A percentile compares a stretch with the other conserved stretches of the same genome.
These are phyloP conservation scores for Triplophysa siluroides DNA, from an alignment of 2,113 vertebrate species.

Conservation along the genomic window DNA sequence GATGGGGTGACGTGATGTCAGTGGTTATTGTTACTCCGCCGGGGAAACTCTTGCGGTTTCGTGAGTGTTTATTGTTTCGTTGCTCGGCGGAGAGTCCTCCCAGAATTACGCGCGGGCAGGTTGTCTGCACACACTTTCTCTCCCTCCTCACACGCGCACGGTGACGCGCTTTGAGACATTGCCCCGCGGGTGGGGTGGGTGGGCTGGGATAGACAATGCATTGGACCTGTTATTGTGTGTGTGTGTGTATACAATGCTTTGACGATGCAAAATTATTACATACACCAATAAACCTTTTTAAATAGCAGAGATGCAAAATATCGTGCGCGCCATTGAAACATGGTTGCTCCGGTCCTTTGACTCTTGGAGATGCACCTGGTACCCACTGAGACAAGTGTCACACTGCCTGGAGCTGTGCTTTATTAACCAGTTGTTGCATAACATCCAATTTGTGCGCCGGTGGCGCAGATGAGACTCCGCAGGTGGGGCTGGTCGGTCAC, in stretches of 20 bases:
- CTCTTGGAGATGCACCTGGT: slow-evolving; percentile 11
- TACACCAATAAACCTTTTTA: background rate
- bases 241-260: background rate
- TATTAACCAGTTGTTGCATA: slow-evolving; percentile 23
- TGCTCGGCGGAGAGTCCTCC: slow-evolving; percentile 73
- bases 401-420: background rate
- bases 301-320: background rate
- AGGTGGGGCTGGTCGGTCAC: slow-evolving; percentile 17
- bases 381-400: background rate
- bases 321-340: too few relatives aligned
- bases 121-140: slow-evolving; percentile 57
- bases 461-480: slow-evolving; percentile 32
- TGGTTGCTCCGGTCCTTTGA: background rate
- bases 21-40: slow-evolving; percentile 64
- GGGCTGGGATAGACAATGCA: slow-evolving; percentile 21
- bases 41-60: slow-evolving; percentile 60
- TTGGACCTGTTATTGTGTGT: slow-evolving; percentile 14
- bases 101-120: slow-evolving; percentile 66
- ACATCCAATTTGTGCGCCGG: slow-evolving; percentile 4
- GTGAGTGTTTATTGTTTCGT: slow-evolving; percentile 73
- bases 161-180: slow-evolving; percentile 45
- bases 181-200: slow-evolving; percentile 36
- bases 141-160: slow-evolving; percentile 40
- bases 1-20: slow-evolving; percentile 3
- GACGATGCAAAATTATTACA: background rate